Evolutionary conservation across 2,113 vertebrate genomes (phyloP), one percentile per base, ranked within the genome.

Genomic region (Cyphomyrus discorhynchus): DNA sequence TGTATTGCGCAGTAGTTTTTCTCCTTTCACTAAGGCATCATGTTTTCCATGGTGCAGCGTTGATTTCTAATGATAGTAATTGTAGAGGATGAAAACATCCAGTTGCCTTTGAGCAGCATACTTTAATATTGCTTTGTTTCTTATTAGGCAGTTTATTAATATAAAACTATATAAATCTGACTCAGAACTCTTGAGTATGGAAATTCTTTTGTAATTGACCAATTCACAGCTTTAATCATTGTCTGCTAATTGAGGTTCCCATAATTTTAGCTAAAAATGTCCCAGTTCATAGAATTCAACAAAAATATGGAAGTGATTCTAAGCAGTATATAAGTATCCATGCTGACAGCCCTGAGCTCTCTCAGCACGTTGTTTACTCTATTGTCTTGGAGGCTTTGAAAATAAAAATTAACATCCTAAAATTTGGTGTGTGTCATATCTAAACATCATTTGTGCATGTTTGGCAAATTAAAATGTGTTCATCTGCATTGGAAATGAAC

Each of bases 381-480:
- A 15, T 39, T 83, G 82, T 84, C 82, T 46, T 84, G 39, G 45
- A 46, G 82, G 82, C 82, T 46, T 84, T 84, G 45, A 83, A 84
- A 46, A 84, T 46, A 84, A 84, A 46, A 46, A 84, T n/a, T 47
- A 84, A 46, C 45, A 84, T 45, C 82, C 82, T 84, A n/a, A 84
- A 84, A 84, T 46, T 46, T 84, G 82, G 82, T 84, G 82, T 84
- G 82, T 84, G 82, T 84, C 82, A 84, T 84, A 84, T 84, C 9
- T 84, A 84, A 84, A 84, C 45, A 84, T n/a, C 10, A n/a, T 46
- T n/a, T 84, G 74, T 42, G 74, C 74, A 80, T 84, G 45, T 47
- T 19, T 84, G 82, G 35, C 45, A 47, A 47, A 21, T 84, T 84
- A 45, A 84, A 47, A 3, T 84, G 70, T 83, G 9, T 84, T 47